phyloP scores from a whole-genome alignment of 23 tunicate genomes.

The Oikopleura dioica region DNA sequence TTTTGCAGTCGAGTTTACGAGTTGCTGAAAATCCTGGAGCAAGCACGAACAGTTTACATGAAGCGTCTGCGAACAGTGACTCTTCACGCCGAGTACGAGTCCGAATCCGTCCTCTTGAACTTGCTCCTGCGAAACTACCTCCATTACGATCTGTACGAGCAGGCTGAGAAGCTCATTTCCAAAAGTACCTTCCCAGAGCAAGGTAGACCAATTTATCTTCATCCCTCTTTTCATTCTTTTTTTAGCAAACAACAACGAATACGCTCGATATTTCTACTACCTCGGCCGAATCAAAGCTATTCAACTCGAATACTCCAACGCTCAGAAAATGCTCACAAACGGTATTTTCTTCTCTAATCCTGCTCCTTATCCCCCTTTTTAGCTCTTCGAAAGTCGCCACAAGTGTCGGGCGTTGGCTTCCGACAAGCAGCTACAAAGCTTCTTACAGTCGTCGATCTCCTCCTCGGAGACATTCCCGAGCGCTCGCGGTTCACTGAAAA shows the following conservation, averaged over 20 bases:
- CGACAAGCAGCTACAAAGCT: conserved; percentile 54
- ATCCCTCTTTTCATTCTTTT: no score
- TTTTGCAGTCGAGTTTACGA: conserved; percentile 51
- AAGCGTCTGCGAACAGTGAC: conserved; percentile 72
- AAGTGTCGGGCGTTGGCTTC: conserved; percentile 50
- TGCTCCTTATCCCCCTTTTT: no score
- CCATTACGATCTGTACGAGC: conserved; percentile 65
- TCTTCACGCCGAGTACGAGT: conserved; percentile 46
- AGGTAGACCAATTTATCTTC: no score
- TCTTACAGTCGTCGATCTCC: conserved; percentile 51
- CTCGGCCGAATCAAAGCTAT: conserved; percentile 68
- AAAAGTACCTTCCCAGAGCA: conserved; percentile 69
- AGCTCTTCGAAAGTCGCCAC: conserved; percentile 53
- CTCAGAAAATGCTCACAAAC: conserved; percentile 21
- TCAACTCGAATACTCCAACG: conserved; percentile 55
- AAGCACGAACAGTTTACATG: conserved; percentile 40
- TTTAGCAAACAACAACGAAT: conserved; percentile 84
- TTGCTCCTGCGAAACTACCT: conserved; percentile 58
- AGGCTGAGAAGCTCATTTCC: conserved; percentile 71
- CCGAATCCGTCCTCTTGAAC: conserved; percentile 53
- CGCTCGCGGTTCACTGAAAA: conserved; percentile 38
- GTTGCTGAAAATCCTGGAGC: conserved; percentile 26
- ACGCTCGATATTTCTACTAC: conserved; percentile 80
- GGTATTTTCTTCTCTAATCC: no score
- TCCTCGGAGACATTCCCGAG: conserved; percentile 63